Conservation (phyloP, 2,888 invertebrate genomes). For the Cephus runcator region DNA sequence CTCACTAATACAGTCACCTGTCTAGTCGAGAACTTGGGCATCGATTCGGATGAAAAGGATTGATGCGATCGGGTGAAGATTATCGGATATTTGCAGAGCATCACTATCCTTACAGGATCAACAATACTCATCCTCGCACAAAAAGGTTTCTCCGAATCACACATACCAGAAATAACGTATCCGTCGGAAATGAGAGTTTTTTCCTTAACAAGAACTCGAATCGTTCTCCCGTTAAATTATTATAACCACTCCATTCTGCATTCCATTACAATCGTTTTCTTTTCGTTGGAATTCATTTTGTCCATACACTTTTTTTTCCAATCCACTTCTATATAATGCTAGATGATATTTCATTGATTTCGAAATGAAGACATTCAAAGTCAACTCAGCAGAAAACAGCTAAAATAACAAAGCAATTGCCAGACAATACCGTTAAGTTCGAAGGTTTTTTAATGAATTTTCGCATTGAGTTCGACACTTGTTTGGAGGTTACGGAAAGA, state of each 20-base stretch:
- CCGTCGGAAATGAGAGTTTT: slow-evolving; percentile 53
- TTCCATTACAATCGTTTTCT: neutral
- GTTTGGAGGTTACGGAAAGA: neutral
- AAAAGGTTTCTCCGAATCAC: slow-evolving; percentile 47
- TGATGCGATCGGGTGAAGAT: too few species aligned
- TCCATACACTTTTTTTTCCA: neutral
- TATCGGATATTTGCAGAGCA: neutral
- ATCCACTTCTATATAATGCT: neutral
- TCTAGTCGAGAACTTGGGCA: neutral
- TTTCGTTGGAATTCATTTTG: neutral
- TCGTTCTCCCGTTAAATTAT: neutral
- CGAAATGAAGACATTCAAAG: neutral
- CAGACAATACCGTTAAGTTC: neutral
- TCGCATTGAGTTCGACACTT: neutral
- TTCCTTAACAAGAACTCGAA: slow-evolving; percentile 13
- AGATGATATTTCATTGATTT: neutral
- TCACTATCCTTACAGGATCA: slow-evolving; percentile 1
- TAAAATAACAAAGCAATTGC: neutral
- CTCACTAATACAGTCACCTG: neutral
- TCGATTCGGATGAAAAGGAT: neutral
- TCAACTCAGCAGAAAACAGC: neutral
- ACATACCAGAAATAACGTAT: slow-evolving; percentile 50
- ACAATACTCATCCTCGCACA: slow-evolving; percentile 23
- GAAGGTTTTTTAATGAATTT: neutral
- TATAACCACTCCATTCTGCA: neutral